Conservation (phyloP, 2,888 invertebrate species). For the Gymnosoma rotundatum region DNA sequence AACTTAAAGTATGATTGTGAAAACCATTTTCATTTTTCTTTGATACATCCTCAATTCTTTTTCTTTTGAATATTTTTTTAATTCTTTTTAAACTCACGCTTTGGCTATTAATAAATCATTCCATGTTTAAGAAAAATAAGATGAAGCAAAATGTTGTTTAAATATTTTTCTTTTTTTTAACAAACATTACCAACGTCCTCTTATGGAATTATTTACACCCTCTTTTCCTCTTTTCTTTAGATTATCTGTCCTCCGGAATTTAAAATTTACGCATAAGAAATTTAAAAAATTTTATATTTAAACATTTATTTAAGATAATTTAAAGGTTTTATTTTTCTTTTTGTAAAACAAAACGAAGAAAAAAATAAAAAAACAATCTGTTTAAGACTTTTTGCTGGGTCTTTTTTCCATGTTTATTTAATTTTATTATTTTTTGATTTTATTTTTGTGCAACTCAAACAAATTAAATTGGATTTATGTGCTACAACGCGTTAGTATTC, state of each 20-base stretch:
- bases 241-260: slow-evolving; percentile 23
- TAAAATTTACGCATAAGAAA: slow-evolving; percentile 19
- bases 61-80: background rate
- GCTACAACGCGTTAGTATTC: slow-evolving; percentile 44
- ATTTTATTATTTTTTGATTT: background rate
- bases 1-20: too few species aligned
- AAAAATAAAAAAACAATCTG: too few species aligned
- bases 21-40: too few species aligned
- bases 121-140: too few species aligned
- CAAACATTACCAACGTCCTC: slow-evolving; percentile 26
- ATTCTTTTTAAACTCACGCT: background rate
- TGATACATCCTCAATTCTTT: too few species aligned
- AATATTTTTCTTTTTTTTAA: background rate
- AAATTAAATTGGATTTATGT: slow-evolving; percentile 64
- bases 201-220: slow-evolving; percentile 9
- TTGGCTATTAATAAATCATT: too few species aligned
- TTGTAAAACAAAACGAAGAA: too few species aligned
- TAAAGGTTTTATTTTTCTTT: too few species aligned
- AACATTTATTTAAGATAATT: slow-evolving; percentile 42
- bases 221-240: background rate
- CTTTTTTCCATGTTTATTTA: slow-evolving; percentile 4
- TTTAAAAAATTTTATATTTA: slow-evolving; percentile 6
- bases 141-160: too few species aligned
- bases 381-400: too few species aligned
- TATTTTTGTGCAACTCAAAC: slow-evolving; percentile 56